These are phyloP conservation scores for Poecilia picta DNA, from an alignment of 2,797 vertebrate species.

Conservation along the genomic window DNA sequence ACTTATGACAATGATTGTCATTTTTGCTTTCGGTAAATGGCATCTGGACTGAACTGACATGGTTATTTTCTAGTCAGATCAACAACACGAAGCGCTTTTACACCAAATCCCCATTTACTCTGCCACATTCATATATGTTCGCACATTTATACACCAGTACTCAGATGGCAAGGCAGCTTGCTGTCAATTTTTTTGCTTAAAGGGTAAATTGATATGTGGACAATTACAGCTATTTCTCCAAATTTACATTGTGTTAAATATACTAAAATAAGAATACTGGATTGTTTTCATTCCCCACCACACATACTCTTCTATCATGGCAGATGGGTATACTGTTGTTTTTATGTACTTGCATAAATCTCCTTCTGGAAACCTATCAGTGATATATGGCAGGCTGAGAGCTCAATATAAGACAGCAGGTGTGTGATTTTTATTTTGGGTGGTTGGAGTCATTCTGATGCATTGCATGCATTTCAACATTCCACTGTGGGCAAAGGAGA, in stretches of 20 bases:
- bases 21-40: not conserved
- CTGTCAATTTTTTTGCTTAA: too few relatives aligned
- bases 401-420: conserved; percentile 44
- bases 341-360: conserved; percentile 38
- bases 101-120: not conserved
- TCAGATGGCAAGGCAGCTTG: not conserved
- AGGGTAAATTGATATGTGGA: not conserved
- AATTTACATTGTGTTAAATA: not conserved
- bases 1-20: conserved; percentile 12
- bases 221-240: not conserved
- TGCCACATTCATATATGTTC: not conserved
- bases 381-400: conserved; percentile 37
- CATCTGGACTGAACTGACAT: not conserved
- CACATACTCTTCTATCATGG: not conserved
- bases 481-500: conserved; percentile 17
- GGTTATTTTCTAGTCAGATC: not conserved
- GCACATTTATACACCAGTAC: not conserved
- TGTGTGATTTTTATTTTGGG: conserved; percentile 55
- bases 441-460: conserved; percentile 44
- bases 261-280: not conserved
- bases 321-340: conserved; percentile 17
- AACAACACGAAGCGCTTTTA: not conserved
- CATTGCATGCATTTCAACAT: conserved; percentile 19
- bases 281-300: conserved; percentile 5
- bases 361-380: conserved; percentile 35